Evolutionary conservation across 2,888 invertebrate genomes (phyloP).

Genomic region (Syritta pipiens): DNA sequence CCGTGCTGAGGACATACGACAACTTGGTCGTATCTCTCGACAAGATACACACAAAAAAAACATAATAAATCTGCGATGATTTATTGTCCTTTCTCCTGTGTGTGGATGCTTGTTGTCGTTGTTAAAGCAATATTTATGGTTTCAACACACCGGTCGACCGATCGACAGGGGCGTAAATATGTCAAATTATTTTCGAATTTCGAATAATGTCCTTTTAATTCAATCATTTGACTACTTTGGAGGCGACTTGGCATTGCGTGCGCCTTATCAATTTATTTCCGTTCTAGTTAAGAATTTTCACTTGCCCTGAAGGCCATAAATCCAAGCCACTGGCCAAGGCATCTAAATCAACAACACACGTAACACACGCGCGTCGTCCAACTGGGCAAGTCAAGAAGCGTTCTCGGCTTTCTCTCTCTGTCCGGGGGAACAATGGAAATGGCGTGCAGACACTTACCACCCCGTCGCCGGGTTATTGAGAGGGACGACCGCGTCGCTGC

Average conservation of each 20-base stretch:
- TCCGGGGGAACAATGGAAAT: conserved; percentile 25
- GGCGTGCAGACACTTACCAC: conserved; percentile 44
- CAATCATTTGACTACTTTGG: conserved; percentile 25
- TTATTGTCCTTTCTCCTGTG: conserved; percentile 47
- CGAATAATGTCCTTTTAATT: conserved; percentile 68
- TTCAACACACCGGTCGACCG: conserved; percentile 55
- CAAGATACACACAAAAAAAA: conserved; percentile 18
- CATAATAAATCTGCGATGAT: conserved; percentile 66
- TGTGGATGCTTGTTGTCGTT: conserved; percentile 11
- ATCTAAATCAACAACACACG: conserved; percentile 53
- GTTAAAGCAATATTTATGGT: conserved; percentile 66
- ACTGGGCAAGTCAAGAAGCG: conserved; percentile 37
- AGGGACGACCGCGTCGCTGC: neutral
- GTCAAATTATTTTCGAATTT: conserved; percentile 64
- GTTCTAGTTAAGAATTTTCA: conserved; percentile 58
- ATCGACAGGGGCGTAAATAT: conserved; percentile 44
- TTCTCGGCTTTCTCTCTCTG: neutral
- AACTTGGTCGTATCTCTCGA: conserved; percentile 22
- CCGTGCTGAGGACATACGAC: conserved; percentile 57
- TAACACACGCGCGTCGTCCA: conserved; percentile 62
- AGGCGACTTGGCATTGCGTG: conserved; percentile 39
- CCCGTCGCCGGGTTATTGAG: neutral
- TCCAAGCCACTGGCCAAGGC: conserved; percentile 27
- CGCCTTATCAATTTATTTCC: conserved; percentile 65
- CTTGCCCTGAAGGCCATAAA: conserved; percentile 52